Evolutionary conservation across 1,140 invertebrate species (phyloP), one percentile per base, ranked within the genome.

Genomic region (Drosophila aff.): DNA sequence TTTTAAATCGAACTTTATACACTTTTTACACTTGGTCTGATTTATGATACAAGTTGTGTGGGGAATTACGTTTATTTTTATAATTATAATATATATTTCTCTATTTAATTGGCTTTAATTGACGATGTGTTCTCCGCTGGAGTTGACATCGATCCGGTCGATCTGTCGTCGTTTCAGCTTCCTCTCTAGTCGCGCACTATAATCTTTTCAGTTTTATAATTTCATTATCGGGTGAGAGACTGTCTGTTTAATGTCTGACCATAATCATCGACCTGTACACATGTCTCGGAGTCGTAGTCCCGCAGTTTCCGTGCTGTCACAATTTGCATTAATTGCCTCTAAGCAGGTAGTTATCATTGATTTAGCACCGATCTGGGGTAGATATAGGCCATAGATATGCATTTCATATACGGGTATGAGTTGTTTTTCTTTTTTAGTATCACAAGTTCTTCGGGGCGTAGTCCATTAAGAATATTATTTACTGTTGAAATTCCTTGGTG

Each of bases 301-400:
- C 82, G 81, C 83, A 89, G 47, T 83, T 83, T 71, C 78, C 73
- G 68, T 66, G 84, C 81, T 89, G 85, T 90, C 85, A 89, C 85
- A 90, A 90, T 90, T 90, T 91, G 85, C 85, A 90, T 90, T 90
- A 90, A 90, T 90, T 90, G 81, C 72, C 67, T 58, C 81, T 90
- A 90, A 90, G 85, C 69, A 90, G 81, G 85, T 83, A 90, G 84
- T 90, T 90, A 90, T 89, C 82, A 90, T 90, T 90, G 85, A 90
- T 90, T 90, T 90, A 90, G 86, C 85, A 90, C 86, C 86, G 79
- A 91, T 89, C 72, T 89, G 50, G 60, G 59, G n/a, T 63, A 38
- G 79, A 89, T 90, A 82, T 87, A 78, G 84, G 82, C 76, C 82
- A 76, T 58, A 74, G 75, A 80, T 81, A 44, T 81, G 61, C 64